Base-by-base conservation (phyloP, 2,888 invertebrate species). In the Tryphoninae sp. region DNA sequence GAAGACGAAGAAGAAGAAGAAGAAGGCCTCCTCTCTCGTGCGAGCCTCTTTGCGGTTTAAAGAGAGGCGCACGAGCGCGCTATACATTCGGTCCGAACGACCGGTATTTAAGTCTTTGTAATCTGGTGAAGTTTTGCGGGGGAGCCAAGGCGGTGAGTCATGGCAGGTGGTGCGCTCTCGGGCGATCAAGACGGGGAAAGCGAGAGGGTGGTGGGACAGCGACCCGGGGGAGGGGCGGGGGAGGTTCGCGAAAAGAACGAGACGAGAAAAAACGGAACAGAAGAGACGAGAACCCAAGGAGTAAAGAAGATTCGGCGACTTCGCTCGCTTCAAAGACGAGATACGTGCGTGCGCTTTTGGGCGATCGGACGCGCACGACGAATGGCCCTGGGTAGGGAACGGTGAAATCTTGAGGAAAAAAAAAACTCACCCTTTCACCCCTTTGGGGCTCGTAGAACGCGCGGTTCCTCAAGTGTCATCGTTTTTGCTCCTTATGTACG, bases 51-150 rank as follows among this genome's bases (percentile, higher is more conserved):
- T 86, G 84, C 84, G 86, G 79, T 83, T 45, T 79, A 71, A 80
- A 77, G 79, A 80, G 82, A 69, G 68, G 79, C 76, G 73, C 75
- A 55, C 72, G 76, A 68, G 73, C 77, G 64, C 16, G 80, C 85
- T 87, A 87, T 88, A 87, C 86, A 88, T 88, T 87, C 86, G 86
- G 83, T 73, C 84, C 75, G 84, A 86, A 87, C 88, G 89, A 87
- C 86, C 87, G 87, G 89, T 89, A 90, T 90, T 90, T 90, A 89
- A 89, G 90, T 89, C 90, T 90, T 90, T 89, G 89, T 90, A 90
- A 89, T 90, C 89, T 87, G 87, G 86, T 81, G 76, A 89, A 88
- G 87, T 90, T 90, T 89, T 89, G 90, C 90, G 90, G 90, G 90
- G 90, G 90, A 89, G 89, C 88, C 84, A 85, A 85, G 84, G 74